These are phyloP conservation scores for Thomomys bottae DNA, from an alignment of 2,113 vertebrate species.

Conservation along the genomic window DNA sequence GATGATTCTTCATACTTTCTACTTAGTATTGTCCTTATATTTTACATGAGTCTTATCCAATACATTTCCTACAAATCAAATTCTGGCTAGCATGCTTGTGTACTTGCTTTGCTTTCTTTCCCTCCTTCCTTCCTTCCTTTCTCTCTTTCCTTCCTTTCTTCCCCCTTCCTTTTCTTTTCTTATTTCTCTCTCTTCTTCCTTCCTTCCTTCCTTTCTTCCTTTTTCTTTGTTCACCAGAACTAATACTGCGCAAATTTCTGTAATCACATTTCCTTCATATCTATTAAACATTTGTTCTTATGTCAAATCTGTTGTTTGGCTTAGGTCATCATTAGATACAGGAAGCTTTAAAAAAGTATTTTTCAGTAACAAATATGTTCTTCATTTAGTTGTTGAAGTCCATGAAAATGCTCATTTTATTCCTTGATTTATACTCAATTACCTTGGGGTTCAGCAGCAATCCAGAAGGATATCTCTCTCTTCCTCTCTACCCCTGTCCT, in stretches of 20 bases:
- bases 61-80: neutral
- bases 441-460: too few relatives aligned
- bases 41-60: neutral
- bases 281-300: conserved; percentile 21
- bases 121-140: too few relatives aligned
- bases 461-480: too few relatives aligned
- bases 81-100: neutral
- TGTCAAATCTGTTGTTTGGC: conserved; percentile 21
- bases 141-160: too few relatives aligned
- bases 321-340: neutral
- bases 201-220: too few relatives aligned
- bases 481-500: too few relatives aligned
- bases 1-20: neutral
- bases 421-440: neutral
- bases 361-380: neutral
- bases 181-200: too few relatives aligned
- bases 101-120: too few relatives aligned
- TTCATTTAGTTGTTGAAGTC: neutral
- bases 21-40: neutral
- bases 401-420: neutral
- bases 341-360: neutral
- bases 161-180: too few relatives aligned
- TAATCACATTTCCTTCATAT: neutral
- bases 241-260: neutral
- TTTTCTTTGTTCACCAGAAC: neutral